These are phyloP conservation scores for Agonopterix heracliana DNA, from an alignment of 2,888 invertebrate species.

Conservation along the genomic window DNA sequence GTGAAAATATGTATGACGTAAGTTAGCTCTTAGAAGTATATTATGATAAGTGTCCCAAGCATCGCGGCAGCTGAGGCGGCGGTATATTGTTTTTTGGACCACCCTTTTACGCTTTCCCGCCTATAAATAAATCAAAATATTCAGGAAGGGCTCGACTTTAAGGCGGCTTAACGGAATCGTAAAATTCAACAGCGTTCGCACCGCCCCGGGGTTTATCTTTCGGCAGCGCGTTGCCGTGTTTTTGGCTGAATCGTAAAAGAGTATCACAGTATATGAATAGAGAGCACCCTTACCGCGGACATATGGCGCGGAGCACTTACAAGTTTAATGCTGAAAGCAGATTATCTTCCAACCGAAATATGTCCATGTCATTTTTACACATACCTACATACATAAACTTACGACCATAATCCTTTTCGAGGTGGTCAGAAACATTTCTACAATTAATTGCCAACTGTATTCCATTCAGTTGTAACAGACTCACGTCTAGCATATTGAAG, in stretches of 20 bases:
- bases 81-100: constrained; percentile 69
- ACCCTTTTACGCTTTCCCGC: constrained; percentile 71
- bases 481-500: too few relatives aligned
- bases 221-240: constrained; percentile 59
- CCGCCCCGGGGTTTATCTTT: constrained; percentile 68
- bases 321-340: constrained; percentile 59
- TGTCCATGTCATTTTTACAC: constrained; percentile 1
- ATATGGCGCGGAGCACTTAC: constrained; percentile 57
- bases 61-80: constrained; percentile 41
- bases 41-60: constrained; percentile 52
- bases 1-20: not conserved
- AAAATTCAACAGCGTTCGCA: constrained; percentile 73
- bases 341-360: constrained; percentile 45
- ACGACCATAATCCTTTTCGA: too few relatives aligned
- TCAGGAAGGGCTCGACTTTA: constrained; percentile 74
- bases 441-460: too few relatives aligned
- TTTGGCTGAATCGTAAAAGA: constrained; percentile 71
- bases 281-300: constrained; percentile 60
- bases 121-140: constrained; percentile 77
- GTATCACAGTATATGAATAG: constrained; percentile 70
- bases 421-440: too few relatives aligned
- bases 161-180: constrained; percentile 75
- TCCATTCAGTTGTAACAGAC: too few relatives aligned
- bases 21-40: constrained; percentile 34
- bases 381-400: too few relatives aligned